Evolutionary conservation across 2,797 vertebrate species (phyloP).

Genomic region (Xenops minutus): DNA sequence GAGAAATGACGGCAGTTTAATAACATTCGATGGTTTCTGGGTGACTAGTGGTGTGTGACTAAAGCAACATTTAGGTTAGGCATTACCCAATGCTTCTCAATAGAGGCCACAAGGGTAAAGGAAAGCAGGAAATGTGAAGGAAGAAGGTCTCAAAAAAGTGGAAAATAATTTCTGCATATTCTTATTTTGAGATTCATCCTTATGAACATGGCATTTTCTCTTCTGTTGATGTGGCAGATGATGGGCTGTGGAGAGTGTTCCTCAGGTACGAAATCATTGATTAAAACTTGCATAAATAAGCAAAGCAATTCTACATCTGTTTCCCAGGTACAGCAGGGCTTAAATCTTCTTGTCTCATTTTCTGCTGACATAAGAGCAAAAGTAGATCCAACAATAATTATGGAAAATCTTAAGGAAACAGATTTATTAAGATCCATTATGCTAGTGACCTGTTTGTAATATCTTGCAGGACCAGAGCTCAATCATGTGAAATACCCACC

Average conservation of each 20-base stretch:
- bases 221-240: not conserved
- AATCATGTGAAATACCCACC: not conserved
- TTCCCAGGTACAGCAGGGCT: not conserved
- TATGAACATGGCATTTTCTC: not conserved
- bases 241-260: not conserved
- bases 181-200: not conserved
- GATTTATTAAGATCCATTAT: slow-evolving; percentile 47
- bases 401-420: slow-evolving; percentile 48
- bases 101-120: not conserved
- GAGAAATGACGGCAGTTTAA: slow-evolving; percentile 56
- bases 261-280: not conserved
- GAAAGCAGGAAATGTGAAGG: slow-evolving; percentile 27
- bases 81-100: slow-evolving; percentile 17
- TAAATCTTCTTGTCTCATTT: slow-evolving; percentile 47
- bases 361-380: slow-evolving; percentile 38
- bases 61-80: slow-evolving; percentile 59
- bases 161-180: not conserved
- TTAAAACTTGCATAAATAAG: slow-evolving; percentile 17
- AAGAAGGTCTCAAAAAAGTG: not conserved
- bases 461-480: not conserved
- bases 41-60: slow-evolving; percentile 63
- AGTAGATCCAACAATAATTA: slow-evolving; percentile 55
- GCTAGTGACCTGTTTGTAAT: not conserved
- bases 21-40: slow-evolving; percentile 60
- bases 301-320: not conserved